These are phyloP conservation scores for Cerceris ruficornis DNA, from an alignment of 2,888 invertebrate species.

Conservation along the genomic window DNA sequence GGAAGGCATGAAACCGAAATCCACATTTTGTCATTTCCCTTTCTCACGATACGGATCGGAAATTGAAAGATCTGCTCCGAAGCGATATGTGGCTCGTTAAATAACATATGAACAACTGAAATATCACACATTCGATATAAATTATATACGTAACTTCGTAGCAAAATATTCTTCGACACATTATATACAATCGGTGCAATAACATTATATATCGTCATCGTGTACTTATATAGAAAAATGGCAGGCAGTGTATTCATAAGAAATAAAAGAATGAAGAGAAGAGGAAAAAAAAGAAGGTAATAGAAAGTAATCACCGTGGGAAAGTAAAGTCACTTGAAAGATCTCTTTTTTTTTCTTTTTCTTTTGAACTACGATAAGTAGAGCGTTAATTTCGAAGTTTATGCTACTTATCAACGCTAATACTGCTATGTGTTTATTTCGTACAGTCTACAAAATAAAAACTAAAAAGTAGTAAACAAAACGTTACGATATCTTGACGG, in stretches of 20 bases:
- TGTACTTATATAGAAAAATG: conserved; percentile 54
- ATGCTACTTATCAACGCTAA: conserved; percentile 37
- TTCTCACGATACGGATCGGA: not conserved
- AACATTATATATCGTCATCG: conserved; percentile 31
- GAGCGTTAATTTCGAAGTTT: conserved; percentile 16
- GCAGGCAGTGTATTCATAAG: conserved; percentile 54
- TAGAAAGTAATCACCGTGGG: conserved; percentile 35
- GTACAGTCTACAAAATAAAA: conserved; percentile 25
- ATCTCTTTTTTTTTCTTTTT: not conserved
- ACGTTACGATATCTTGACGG: conserved; percentile 1
- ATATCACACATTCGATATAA: conserved; percentile 26
- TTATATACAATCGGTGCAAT: conserved; percentile 35
- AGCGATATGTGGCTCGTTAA: conserved; percentile 22
- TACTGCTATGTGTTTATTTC: conserved; percentile 43
- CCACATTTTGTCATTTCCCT: conserved; percentile 8
- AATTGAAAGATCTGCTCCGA: conserved; percentile 4
- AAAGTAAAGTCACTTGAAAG: conserved; percentile 15
- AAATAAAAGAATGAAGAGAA: too few species aligned
- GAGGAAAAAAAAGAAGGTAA: too few species aligned
- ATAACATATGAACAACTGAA: conserved; percentile 44
- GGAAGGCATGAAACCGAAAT: conserved; percentile 67
- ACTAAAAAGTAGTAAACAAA: conserved; percentile 18
- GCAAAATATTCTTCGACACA: conserved; percentile 45
- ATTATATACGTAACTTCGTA: conserved; percentile 31
- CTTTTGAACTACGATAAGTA: conserved; percentile 26